phyloP scores from a whole-genome alignment of 2,797 vertebrate species.

The Alca torda region DNA sequence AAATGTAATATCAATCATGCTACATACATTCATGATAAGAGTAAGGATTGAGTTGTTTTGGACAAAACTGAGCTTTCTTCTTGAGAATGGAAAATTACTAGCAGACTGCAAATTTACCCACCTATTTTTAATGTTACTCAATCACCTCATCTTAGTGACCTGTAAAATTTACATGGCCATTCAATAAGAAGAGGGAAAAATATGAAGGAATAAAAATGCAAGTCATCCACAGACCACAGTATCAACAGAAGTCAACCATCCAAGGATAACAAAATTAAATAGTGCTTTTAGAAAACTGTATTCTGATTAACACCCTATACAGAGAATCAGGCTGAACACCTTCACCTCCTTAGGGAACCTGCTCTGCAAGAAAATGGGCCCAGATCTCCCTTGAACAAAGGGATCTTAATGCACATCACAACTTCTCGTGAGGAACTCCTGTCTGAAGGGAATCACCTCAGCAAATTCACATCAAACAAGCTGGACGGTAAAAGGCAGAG shows the following conservation, averaged over 20 bases:
- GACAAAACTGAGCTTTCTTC: conserved; percentile 35
- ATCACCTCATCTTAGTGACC: neutral
- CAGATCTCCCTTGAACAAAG: neutral
- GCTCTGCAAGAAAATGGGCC: neutral
- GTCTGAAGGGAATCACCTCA: neutral
- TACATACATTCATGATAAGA: conserved; percentile 54
- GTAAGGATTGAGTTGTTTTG: conserved; percentile 26
- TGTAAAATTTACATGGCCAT: neutral
- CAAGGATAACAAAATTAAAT: neutral
- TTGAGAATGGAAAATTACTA: conserved; percentile 58
- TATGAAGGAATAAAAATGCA: neutral
- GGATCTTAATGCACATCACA: neutral
- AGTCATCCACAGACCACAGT: neutral
- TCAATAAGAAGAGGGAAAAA: neutral
- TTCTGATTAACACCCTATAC: neutral
- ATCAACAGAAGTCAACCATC: neutral
- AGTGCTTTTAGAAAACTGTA: neutral
- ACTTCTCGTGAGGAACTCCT: neutral
- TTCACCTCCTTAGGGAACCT: neutral
- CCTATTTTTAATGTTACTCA: neutral
- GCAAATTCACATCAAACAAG: neutral
- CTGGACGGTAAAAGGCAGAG: neutral
- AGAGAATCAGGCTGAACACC: neutral
- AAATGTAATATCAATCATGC: conserved; percentile 58
- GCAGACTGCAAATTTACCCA: neutral